These are phyloP conservation scores for Uria aalge DNA, from an alignment of 2,113 vertebrate species.

Conservation along the genomic window DNA sequence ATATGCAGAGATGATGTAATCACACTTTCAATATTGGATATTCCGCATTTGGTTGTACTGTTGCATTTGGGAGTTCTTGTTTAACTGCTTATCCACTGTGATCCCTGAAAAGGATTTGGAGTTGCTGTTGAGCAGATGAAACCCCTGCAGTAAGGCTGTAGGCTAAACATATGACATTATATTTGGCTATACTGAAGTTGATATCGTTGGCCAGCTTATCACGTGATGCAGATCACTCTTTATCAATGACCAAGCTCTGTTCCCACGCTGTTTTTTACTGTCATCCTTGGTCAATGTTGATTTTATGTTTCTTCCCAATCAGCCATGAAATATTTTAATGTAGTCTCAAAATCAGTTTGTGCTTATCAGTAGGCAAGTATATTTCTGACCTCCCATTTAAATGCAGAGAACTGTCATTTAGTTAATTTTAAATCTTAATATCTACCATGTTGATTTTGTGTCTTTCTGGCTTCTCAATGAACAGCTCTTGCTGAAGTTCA, in stretches of 20 bases:
- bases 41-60: not conserved
- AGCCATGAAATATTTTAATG: not conserved
- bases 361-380: not conserved
- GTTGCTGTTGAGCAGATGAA: not conserved
- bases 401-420: not conserved
- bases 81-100: not conserved
- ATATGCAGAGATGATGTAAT: not conserved
- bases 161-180: not conserved
- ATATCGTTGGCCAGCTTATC: not conserved
- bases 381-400: not conserved
- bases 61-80: not conserved
- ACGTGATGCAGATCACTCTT: not conserved
- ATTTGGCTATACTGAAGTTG: not conserved
- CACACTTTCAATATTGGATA: not conserved
- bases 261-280: not conserved
- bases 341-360: not conserved
- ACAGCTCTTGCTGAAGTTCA: not conserved
- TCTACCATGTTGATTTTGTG: not conserved
- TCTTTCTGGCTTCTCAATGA: not conserved
- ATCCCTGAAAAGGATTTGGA: not conserved
- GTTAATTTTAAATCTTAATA: not conserved
- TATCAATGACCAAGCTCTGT: not conserved
- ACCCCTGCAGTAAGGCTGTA: not conserved
- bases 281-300: not conserved
- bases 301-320: not conserved